Evolutionary conservation across 2,888 invertebrate genomes (phyloP).

Genomic region (Diadegma fenestrale): DNA sequence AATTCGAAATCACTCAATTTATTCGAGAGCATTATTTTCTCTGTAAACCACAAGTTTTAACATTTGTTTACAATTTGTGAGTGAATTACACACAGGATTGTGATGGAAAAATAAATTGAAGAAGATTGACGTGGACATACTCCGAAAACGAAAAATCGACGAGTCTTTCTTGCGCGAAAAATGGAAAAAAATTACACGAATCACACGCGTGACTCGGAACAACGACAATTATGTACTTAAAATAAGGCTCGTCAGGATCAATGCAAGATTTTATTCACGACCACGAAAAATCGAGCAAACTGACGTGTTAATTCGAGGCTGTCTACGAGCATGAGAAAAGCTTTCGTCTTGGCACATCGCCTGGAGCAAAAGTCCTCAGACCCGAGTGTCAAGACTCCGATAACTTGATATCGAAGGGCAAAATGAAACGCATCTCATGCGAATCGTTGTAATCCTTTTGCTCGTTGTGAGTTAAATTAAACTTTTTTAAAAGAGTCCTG

Average conservation of each 20-base stretch:
- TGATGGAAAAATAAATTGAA: neutral
- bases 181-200: neutral
- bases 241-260: neutral
- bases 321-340: neutral
- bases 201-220: neutral
- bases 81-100: neutral
- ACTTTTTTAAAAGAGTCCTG: neutral
- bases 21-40: neutral
- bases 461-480: neutral
- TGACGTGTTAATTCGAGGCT: conserved; percentile 19
- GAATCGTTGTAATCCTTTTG: neutral
- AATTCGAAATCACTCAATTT: conserved; percentile 28
- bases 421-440: neutral
- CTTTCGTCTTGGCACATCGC: neutral
- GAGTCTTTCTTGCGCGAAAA: neutral
- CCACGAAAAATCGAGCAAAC: neutral
- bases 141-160: neutral
- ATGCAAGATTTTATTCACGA: neutral
- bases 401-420: neutral
- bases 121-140: neutral
- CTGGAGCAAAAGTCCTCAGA: neutral
- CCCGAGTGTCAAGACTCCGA: neutral
- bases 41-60: neutral
- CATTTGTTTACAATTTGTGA: neutral
- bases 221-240: neutral